A percentile compares a stretch with the other conserved stretches of the same genome.
phyloP scores from a whole-genome alignment of 30 jellyfish, hydroid and myxozoan species.

The Phacellophora camtschatica region DNA sequence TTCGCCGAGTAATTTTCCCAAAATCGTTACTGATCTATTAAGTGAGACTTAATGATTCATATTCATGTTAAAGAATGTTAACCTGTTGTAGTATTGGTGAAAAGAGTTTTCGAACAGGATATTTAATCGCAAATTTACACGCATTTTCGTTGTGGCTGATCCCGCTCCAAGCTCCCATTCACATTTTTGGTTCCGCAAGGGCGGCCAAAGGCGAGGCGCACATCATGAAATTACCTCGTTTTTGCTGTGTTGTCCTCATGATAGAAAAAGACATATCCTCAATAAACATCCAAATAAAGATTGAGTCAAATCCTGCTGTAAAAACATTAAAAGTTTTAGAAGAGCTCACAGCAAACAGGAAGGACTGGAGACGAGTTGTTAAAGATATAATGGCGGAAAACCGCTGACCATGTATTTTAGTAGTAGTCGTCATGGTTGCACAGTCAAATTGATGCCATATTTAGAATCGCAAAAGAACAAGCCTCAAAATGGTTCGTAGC shows the following conservation, averaged over 20 bases:
- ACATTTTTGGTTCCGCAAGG: background rate
- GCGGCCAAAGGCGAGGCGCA: background rate
- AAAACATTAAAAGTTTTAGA: too few relatives aligned
- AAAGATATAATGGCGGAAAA: too few relatives aligned
- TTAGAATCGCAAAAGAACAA: background rate
- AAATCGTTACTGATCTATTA: background rate
- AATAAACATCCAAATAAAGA: too few relatives aligned
- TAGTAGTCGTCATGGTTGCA: slow-evolving; percentile 43
- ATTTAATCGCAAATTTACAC: background rate
- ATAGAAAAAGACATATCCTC: too few relatives aligned
- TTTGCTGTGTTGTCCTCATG: slow-evolving; percentile 28
- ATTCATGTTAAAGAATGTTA: background rate
- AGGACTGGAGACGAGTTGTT: too few relatives aligned
- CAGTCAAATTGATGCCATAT: background rate
- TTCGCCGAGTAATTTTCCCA: slow-evolving; percentile 2
- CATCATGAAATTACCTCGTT: slow-evolving; percentile 6
- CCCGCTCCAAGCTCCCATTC: background rate
- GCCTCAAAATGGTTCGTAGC: slow-evolving; percentile 16
- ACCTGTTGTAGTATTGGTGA: background rate
- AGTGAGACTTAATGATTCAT: background rate
- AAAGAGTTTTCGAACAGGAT: background rate
- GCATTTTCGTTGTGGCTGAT: background rate
- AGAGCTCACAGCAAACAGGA: too few relatives aligned
- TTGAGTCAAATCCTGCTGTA: too few relatives aligned
- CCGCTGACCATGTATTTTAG: too few relatives aligned